Base-by-base conservation (phyloP, 2,113 vertebrate species). In the Lasiurus cinereus region DNA sequence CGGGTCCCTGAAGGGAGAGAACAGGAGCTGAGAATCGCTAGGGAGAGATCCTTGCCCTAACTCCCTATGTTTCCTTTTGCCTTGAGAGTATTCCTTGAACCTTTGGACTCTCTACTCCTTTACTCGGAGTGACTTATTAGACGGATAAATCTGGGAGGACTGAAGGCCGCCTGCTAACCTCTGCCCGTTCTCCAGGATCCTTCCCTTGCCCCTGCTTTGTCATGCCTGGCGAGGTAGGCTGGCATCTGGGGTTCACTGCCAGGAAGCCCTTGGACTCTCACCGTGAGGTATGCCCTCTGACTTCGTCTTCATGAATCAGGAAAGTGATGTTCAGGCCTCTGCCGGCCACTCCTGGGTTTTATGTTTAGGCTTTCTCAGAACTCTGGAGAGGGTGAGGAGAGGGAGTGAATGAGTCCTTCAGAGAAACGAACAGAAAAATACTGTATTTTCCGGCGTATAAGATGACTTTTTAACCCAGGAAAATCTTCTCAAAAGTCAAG, bases 161-260 rank as follows among this genome's bases (percentile, higher is more conserved):
- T 56, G 18, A 22, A 5, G 8, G 2, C 7, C 14, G 0, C 18
- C 12, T 69, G 0, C n/a, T 50, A 7, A 14, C 43, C 9, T 11
- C 16, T 14, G 19, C 13, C 27, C 16, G 36, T 54, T 48, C 9
- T 29, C 6, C 9, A n/a, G n/a, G n/a, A n/a, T n/a, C n/a, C n/a
- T n/a, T n/a, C 6, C 29, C 21, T 39, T 29, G 14, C 2, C 9
- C 14, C 19, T 22, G 56, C 9, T 27, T 24, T n/a, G 31, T 50
- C 85, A 50, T 27, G 22, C 36, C 1, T 43, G 33, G 13, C 11
- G 31, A 3, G 6, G 10, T 18, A 18, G 19, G 22, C 48, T 62
- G 29, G 83, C n/a, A 2, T 69, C 54, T 39, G 46, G 52, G 36
- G 29, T 59, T 83, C 29, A n/a, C 1, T 22, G 33, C 6, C 6